phyloP scores from a whole-genome alignment of 2,888 invertebrate genomes.

The Diabrotica balteata region DNA sequence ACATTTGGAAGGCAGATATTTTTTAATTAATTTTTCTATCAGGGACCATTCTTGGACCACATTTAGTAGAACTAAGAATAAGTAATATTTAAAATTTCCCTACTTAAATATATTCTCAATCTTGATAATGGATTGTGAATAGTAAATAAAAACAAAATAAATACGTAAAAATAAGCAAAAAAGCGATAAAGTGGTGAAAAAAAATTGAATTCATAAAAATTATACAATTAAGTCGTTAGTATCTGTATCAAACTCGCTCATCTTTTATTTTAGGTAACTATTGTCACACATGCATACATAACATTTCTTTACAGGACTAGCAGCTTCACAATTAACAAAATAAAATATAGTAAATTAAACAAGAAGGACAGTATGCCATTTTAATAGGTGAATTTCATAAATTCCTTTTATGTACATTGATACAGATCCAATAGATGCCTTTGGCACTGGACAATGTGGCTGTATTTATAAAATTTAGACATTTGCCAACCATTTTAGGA shows the following conservation, averaged over 20 bases:
- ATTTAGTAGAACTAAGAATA: too few relatives aligned
- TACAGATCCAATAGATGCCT: constrained; percentile 9
- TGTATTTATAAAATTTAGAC: constrained; percentile 1
- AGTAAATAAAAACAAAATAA: too few relatives aligned
- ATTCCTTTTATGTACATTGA: constrained; percentile 7
- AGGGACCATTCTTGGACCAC: too few relatives aligned
- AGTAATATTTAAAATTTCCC: too few relatives aligned
- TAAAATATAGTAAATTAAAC: constrained; percentile 1
- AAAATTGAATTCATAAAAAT: neutral
- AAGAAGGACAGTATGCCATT: neutral
- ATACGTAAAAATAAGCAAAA: too few relatives aligned
- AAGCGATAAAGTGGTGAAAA: constrained; percentile 13
- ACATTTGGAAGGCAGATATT: too few relatives aligned
- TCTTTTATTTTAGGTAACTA: constrained; percentile 48
- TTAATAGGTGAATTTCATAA: constrained; percentile 4
- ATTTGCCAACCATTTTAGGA: neutral
- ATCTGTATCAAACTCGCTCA: constrained; percentile 30
- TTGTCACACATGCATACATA: constrained; percentile 45
- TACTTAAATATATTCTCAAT: too few relatives aligned
- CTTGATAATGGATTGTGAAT: too few relatives aligned
- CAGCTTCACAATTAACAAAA: constrained; percentile 26
- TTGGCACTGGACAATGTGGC: constrained; percentile 6
- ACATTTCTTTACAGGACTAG: constrained; percentile 34
- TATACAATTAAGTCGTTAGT: neutral
- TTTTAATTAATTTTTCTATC: too few relatives aligned